A percentile compares a stretch with the other conserved stretches of the same genome.
phyloP scores from a whole-genome alignment of 2,797 vertebrate species.

The Channa striata region DNA sequence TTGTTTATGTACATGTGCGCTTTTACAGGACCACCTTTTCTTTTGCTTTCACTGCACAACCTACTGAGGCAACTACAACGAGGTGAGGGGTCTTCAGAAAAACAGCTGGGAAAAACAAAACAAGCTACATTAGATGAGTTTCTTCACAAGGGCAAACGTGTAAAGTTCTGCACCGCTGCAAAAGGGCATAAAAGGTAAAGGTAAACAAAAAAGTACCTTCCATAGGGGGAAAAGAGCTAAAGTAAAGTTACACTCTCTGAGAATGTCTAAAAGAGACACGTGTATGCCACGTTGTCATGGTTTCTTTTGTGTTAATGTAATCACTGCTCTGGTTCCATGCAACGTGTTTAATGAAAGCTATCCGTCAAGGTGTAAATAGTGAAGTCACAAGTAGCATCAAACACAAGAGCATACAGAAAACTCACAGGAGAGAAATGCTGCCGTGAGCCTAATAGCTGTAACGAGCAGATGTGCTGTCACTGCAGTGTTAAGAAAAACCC shows the following conservation, averaged over 20 bases:
- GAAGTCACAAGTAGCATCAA: conserved; percentile 48
- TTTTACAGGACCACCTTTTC: conserved; percentile 17
- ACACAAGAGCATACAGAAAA: conserved; percentile 30
- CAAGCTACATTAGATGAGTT: conserved; percentile 25
- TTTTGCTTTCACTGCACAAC: conserved; percentile 31
- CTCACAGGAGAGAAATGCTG: conserved; percentile 41
- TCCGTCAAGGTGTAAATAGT: conserved; percentile 52
- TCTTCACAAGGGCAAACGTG: conserved; percentile 21
- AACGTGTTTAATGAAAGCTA: conserved; percentile 64
- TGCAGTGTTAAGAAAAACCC: conserved; percentile 37
- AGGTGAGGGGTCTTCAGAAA: conserved; percentile 36
- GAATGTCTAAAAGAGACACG: conserved; percentile 15
- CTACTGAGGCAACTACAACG: conserved; percentile 12
- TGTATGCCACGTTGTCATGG: conserved; percentile 56
- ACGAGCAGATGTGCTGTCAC: conserved; percentile 53
- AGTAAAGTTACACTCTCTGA: conserved; percentile 13
- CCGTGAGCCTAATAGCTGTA: conserved; percentile 49
- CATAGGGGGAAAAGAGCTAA: neutral
- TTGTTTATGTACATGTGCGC: conserved; percentile 7
- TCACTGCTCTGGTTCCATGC: conserved; percentile 12
- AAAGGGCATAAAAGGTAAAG: conserved; percentile 38
- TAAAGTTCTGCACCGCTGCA: conserved; percentile 34
- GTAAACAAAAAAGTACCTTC: conserved; percentile 16
- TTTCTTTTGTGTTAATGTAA: conserved; percentile 41
- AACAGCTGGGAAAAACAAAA: conserved; percentile 47